Percentiles rank a stretch among this genome's conserved stretches.
Evolutionary conservation across 1,140 invertebrate species (phyloP).

Genomic region (Drosophila repleta): DNA sequence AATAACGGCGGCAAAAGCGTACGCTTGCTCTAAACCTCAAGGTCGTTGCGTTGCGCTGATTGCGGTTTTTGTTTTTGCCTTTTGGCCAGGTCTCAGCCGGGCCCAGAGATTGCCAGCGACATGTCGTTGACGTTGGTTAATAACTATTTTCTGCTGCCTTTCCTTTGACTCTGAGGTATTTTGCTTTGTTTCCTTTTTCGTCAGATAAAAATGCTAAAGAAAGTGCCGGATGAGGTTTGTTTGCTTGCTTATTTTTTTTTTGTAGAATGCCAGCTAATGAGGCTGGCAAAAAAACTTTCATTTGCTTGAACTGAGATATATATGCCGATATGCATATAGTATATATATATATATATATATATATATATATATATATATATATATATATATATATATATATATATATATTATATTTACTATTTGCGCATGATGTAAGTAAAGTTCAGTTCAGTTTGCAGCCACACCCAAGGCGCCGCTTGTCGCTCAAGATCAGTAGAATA

Average conservation of each 20-base stretch:
- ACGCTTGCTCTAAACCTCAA: slow-evolving; percentile 59
- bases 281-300: slow-evolving; percentile 45
- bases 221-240: slow-evolving; percentile 34
- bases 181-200: slow-evolving; percentile 77
- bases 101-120: slow-evolving; percentile 50
- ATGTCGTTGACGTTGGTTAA: slow-evolving; percentile 55
- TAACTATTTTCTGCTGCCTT: slow-evolving; percentile 53
- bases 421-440: slow-evolving; percentile 9
- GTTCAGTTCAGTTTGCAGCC: slow-evolving; percentile 24
- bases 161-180: slow-evolving; percentile 58
- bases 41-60: slow-evolving; percentile 73
- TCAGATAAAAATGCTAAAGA: slow-evolving; percentile 61
- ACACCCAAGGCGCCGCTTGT: slow-evolving; percentile 53
- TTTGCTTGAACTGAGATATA: slow-evolving; percentile 19
- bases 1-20: slow-evolving; percentile 45
- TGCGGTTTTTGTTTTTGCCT: slow-evolving; percentile 63
- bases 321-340: too few relatives aligned
- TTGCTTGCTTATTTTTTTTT: slow-evolving; percentile 3
- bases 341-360: slow-evolving; percentile 3
- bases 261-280: slow-evolving; percentile 71
- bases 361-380: not conserved
- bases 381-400: too few relatives aligned
- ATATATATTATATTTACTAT: not conserved
- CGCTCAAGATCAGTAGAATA: slow-evolving; percentile 57
- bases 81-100: slow-evolving; percentile 20